Evolutionary conservation across 2,113 vertebrate species (phyloP).

Genomic region (Engystomops pustulosus): DNA sequence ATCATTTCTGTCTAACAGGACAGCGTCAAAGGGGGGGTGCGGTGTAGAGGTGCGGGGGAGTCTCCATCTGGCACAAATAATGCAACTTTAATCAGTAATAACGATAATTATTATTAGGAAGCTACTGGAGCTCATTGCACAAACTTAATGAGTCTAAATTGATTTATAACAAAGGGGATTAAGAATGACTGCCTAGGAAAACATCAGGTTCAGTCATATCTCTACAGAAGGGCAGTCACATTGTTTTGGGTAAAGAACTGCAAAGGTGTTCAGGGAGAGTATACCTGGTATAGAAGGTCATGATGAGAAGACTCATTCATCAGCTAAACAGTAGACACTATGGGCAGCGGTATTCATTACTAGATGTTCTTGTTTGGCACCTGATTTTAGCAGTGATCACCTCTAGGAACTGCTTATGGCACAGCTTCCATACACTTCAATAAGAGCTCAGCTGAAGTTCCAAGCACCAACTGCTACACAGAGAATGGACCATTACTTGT

Average conservation of each 20-base stretch:
- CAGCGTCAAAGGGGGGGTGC: constrained; percentile 41
- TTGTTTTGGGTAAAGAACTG: constrained; percentile 23
- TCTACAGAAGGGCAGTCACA: constrained; percentile 46
- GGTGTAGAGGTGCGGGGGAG: constrained; percentile 51
- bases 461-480: too few species aligned
- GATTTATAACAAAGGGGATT: constrained; percentile 68
- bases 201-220: constrained; percentile 47
- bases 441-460: too few species aligned
- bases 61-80: constrained; percentile 78
- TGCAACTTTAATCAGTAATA: constrained; percentile 78
- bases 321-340: background rate
- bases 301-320: background rate
- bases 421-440: too few species aligned
- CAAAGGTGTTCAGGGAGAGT: background rate
- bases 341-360: too few species aligned
- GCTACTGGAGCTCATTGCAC: constrained; percentile 66
- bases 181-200: constrained; percentile 63
- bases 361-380: too few species aligned
- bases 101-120: constrained; percentile 79
- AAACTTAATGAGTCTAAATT: constrained; percentile 69
- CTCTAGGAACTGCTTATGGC: too few species aligned
- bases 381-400: too few species aligned
- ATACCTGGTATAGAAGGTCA: background rate
- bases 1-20: constrained; percentile 69
- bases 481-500: too few species aligned